Evolutionary conservation across 1,140 invertebrate genomes (phyloP), one percentile per base, ranked within the genome.

Genomic region (Phymastichus coffea): DNA sequence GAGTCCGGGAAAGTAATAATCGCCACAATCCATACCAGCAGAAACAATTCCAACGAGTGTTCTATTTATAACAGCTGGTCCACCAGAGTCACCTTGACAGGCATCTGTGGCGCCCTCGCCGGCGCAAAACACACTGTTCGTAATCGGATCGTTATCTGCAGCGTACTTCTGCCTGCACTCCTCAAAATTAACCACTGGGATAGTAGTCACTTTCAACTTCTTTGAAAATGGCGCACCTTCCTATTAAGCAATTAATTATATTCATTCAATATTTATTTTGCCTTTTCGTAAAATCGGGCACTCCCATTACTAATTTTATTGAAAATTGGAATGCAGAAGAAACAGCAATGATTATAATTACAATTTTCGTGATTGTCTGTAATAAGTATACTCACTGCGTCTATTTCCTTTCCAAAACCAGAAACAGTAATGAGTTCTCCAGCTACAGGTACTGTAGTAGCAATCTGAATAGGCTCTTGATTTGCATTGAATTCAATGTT

Each of bases 21-120:
- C 70, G 1, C 79, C 85, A 64, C 86, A 87, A 8, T 81, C 83
- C 47, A 79, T 72, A 0, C 84, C 84, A 76, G 81, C 84, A 17
- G 82, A 82, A 4, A 81, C 78, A 8, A 85, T 66, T 7, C 86
- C 86, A 17, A 75, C 75, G 1, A 85, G 67, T 19, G 70, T 66
- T 15, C 66, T 66, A 40, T 67, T 51, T 0, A 62, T 48, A 22
- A 70, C 64, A 57, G 71, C 51, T 4, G 67, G 66, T 17, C 70
- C 70, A 53, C 67, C 68, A n/a, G 65, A 70, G 55, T 71, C 70
- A 44, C 72, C 72, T 58, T 70, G 66, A 30, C 67, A 69, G n/a
- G 64, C 54, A 51, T 67, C 67, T 4, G 22, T 52, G 3, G 12
- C 7, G 0, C 58, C 63, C 23, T 17, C 25, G 25, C 63, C 63